A percentile compares a stretch with the other conserved stretches of the same genome.
Evolutionary conservation across 2,113 vertebrate species (phyloP).

Genomic region (Benthochromis sp.): DNA sequence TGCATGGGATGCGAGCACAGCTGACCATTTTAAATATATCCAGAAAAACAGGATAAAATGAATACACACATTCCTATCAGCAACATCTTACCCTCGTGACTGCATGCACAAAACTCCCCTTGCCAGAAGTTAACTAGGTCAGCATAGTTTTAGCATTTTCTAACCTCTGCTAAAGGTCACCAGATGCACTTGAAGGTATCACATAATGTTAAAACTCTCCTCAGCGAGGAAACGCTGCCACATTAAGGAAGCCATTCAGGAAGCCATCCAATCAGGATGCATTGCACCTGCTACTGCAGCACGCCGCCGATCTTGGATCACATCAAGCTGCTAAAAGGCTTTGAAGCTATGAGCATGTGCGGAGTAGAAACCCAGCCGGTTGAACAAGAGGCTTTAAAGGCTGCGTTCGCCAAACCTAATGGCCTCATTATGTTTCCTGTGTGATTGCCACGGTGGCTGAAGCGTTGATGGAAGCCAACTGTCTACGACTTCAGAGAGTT

Average conservation of each 20-base stretch:
- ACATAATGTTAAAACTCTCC: conserved; percentile 18
- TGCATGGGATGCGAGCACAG: background rate
- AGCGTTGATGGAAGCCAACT: conserved; percentile 10
- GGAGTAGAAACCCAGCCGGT: background rate
- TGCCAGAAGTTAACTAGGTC: background rate
- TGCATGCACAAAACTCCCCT: background rate
- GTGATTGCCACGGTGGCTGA: conserved; percentile 18
- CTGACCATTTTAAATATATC: background rate
- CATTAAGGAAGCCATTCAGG: conserved; percentile 41
- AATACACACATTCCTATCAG: background rate
- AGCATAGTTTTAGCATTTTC: conserved; percentile 26
- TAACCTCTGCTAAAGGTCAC: conserved; percentile 26
- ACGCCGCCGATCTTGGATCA: background rate
- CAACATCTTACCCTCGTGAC: background rate
- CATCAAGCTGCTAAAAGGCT: conserved; percentile 33
- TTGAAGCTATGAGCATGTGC: background rate
- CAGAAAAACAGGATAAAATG: background rate
- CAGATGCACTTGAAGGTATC: conserved; percentile 25
- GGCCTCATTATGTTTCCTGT: conserved; percentile 50
- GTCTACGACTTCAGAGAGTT: conserved; percentile 13
- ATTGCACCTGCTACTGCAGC: conserved; percentile 26
- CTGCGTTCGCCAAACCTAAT: conserved; percentile 35
- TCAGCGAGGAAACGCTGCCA: background rate
- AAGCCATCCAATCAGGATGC: conserved; percentile 40
- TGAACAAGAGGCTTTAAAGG: conserved; percentile 18